Evolutionary conservation across 1,140 invertebrate species (phyloP), one percentile per base, ranked within the genome.

Genomic region (Oedothorax gibbosus): DNA sequence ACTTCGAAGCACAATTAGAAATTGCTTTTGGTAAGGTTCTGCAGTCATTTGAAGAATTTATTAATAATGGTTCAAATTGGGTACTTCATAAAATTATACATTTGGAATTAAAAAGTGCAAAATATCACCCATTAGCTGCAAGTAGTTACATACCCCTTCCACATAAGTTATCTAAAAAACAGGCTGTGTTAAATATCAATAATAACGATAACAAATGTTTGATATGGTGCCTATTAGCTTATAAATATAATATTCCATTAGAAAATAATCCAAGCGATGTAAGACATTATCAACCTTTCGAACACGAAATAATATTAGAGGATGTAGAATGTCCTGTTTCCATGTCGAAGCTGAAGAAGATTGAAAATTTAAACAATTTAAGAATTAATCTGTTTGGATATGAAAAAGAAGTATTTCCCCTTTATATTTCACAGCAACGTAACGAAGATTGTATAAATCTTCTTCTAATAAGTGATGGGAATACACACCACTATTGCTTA

Each of bases 321-420:
- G 20, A 21, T 18, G 11, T 18, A 8, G 7, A 4, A 5, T 57
- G 18, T 68, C 66, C 7, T 18, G 60, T 65, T 14, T 35, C 57
- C 2, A 21, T 78, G 15, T 11, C 10, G 6, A 50, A 65, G 18
- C 68, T 71, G 68, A 51, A 7, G 11, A 21, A 14, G 9, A 53
- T 85, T 12, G 83, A 85, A 20, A 66, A 18, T 20, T 12, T 53
- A 15, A 85, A 77, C 64, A 85, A 69, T 35, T n/a, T 85, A 9
- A 57, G 69, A 66, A 77, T 85, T n/a, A 85, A 78, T 49, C 50
- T 85, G 6, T 85, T 66, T 56, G 64, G 72, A n/a, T 66, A 76
- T 5, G 62, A 72, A 20, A 15, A 62, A 35, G 60, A 77, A 7
- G 21, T 85, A 8, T 78, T 78, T 18, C 57, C 75, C 15, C 20